Conservation (phyloP, 2,888 invertebrate species). For the Stenodera caucasica region DNA sequence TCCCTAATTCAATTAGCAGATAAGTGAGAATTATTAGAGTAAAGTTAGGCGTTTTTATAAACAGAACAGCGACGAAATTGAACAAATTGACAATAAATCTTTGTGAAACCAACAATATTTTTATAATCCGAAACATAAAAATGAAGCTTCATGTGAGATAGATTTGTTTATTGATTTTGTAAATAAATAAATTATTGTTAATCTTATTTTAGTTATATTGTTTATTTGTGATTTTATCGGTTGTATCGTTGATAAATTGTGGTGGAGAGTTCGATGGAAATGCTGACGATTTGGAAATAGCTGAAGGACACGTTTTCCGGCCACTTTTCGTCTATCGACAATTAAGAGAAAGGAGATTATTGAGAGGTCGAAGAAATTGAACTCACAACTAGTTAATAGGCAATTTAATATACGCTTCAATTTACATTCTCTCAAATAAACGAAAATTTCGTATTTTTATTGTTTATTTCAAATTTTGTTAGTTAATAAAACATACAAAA, state of each 20-base stretch:
- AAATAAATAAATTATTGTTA: not conserved
- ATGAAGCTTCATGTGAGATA: not conserved
- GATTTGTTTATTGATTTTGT: not conserved
- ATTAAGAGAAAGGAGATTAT: conserved; percentile 14
- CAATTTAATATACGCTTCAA: too few species aligned
- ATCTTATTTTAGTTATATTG: too few species aligned
- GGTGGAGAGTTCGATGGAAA: not conserved
- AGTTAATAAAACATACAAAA: not conserved
- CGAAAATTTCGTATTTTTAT: too few species aligned
- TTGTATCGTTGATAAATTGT: too few species aligned
- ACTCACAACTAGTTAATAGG: too few species aligned
- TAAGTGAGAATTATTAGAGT: not conserved
- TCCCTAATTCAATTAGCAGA: too few species aligned
- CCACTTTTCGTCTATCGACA: conserved; percentile 28
- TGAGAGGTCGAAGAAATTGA: conserved; percentile 8
- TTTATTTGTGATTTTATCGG: too few species aligned
- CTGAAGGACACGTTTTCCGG: conserved; percentile 26
- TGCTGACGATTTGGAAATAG: conserved; percentile 20
- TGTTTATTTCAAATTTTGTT: not conserved
- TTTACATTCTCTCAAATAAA: too few species aligned
- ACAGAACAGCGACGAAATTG: not conserved
- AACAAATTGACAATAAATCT: not conserved
- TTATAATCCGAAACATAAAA: not conserved
- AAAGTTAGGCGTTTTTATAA: not conserved
- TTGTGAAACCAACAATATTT: not conserved